These are phyloP conservation scores for Sanderia malayensis DNA, from an alignment of 30 jellyfish, hydroid and myxozoan species.

Conservation along the genomic window DNA sequence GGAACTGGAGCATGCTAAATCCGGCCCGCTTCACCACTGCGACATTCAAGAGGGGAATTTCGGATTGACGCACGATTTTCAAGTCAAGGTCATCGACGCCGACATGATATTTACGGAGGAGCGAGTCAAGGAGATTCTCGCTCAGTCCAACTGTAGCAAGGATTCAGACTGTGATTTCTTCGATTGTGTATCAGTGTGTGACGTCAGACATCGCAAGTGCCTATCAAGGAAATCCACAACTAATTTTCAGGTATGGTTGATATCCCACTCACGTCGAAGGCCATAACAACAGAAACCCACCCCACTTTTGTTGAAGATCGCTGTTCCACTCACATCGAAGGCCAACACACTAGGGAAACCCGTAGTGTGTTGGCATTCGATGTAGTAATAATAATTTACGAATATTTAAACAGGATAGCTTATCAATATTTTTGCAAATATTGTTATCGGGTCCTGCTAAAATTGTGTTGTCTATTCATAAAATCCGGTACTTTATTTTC, in stretches of 20 bases:
- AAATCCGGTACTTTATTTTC: too few relatives aligned
- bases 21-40: slow-evolving; percentile 88
- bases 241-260: slow-evolving; percentile 73
- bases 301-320: too few relatives aligned
- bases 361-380: too few relatives aligned
- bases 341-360: too few relatives aligned
- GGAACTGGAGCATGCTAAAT: slow-evolving; percentile 57
- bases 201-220: slow-evolving; percentile 56
- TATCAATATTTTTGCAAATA: too few relatives aligned
- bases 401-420: too few relatives aligned
- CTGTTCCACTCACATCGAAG: too few relatives aligned
- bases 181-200: slow-evolving; percentile 87
- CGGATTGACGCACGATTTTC: slow-evolving; percentile 70
- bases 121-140: slow-evolving; percentile 55
- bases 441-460: too few relatives aligned
- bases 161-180: slow-evolving; percentile 89
- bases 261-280: too few relatives aligned
- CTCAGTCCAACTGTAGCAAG: slow-evolving; percentile 79
- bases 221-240: slow-evolving; percentile 62
- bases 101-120: slow-evolving; percentile 73
- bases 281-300: too few relatives aligned
- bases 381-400: too few relatives aligned
- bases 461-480: too few relatives aligned
- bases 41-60: slow-evolving; percentile 94
- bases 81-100: slow-evolving; percentile 85